Evolutionary conservation across 2,113 vertebrate species (phyloP).

Genomic region (Semnopithecus entellus): DNA sequence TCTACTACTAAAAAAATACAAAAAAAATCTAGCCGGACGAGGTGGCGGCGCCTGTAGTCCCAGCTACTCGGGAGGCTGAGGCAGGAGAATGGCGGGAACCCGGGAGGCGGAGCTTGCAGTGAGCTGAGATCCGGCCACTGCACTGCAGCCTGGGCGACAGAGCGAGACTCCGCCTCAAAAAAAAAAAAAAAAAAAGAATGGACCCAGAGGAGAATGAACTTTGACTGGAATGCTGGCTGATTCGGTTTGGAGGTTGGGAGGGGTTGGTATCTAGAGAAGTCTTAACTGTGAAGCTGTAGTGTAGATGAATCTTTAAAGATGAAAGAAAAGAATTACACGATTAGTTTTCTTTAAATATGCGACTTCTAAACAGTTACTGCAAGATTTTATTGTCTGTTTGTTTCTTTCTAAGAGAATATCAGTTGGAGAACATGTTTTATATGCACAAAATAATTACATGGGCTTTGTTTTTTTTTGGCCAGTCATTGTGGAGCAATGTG

Average conservation of each 20-base stretch:
- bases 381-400: neutral
- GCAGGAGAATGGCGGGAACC: too few relatives aligned
- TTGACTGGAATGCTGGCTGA: neutral
- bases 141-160: too few relatives aligned
- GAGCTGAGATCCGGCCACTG: too few relatives aligned
- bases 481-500: neutral
- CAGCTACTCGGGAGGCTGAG: too few relatives aligned
- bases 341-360: neutral
- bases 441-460: neutral
- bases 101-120: too few relatives aligned
- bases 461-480: neutral
- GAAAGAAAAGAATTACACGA: neutral
- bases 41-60: too few relatives aligned
- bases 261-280: neutral
- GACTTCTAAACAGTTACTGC: neutral
- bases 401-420: neutral
- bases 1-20: too few relatives aligned
- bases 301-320: neutral
- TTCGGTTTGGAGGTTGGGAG: neutral
- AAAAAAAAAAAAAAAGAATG: neutral
- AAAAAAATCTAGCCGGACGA: too few relatives aligned
- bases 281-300: neutral
- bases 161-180: too few relatives aligned
- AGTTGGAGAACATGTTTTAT: neutral
- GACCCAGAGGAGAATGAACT: neutral